phyloP scores from a whole-genome alignment of 2,113 vertebrate species.

The Gasterosteus nipponicus region DNA sequence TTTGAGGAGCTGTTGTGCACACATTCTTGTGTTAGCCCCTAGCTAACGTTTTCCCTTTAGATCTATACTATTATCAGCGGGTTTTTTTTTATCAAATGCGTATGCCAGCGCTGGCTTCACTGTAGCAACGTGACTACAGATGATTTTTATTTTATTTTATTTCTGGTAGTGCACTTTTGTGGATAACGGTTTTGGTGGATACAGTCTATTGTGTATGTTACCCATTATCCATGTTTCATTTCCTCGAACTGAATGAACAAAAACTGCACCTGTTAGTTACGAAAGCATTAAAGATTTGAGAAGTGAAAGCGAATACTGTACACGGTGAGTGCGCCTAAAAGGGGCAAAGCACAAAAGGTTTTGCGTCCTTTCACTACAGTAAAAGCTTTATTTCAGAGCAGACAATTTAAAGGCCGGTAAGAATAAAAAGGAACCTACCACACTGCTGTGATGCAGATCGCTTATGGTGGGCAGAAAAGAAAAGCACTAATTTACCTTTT shows the following conservation, averaged over 20 bases:
- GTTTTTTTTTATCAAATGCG: slow-evolving; percentile 25
- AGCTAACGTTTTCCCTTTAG: slow-evolving; percentile 63
- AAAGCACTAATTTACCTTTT: slow-evolving; percentile 7
- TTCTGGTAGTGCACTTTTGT: slow-evolving; percentile 3
- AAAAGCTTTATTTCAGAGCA: slow-evolving; percentile 46
- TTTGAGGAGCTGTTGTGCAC: slow-evolving; percentile 69
- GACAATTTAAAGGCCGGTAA: slow-evolving; percentile 41
- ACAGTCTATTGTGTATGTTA: slow-evolving; percentile 18
- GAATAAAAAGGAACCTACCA: slow-evolving; percentile 38
- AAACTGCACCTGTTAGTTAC: slow-evolving; percentile 41
- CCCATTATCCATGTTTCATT: slow-evolving; percentile 17
- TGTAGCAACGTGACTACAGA: background rate
- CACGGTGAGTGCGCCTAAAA: slow-evolving; percentile 23
- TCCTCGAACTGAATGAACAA: slow-evolving; percentile 17
- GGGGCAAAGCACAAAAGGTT: slow-evolving; percentile 42
- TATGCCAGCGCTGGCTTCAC: background rate
- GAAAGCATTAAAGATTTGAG: slow-evolving; percentile 24
- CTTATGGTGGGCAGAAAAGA: slow-evolving; percentile 39
- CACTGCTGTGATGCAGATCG: slow-evolving; percentile 27
- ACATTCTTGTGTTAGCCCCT: slow-evolving; percentile 67
- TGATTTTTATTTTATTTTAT: background rate
- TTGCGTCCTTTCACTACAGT: slow-evolving; percentile 29
- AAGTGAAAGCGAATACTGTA: slow-evolving; percentile 42
- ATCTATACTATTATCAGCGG: slow-evolving; percentile 29
- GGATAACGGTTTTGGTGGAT: slow-evolving; percentile 6